Conservation (phyloP, 2,113 vertebrate genomes). For the Tragulus kanchil region DNA sequence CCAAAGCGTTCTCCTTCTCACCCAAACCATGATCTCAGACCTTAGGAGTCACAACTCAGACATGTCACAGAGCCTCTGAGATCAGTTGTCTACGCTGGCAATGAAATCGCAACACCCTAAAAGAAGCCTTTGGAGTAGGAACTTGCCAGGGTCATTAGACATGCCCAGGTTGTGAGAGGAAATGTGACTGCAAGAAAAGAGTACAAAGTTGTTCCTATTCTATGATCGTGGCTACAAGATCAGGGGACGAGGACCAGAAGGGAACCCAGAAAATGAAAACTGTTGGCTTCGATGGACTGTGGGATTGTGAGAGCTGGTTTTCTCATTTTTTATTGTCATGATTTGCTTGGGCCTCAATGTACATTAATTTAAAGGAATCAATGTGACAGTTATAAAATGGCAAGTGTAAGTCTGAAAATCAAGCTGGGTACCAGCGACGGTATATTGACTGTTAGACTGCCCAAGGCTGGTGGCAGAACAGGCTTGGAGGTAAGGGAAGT, state of each 20-base stretch:
- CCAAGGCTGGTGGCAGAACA: not conserved
- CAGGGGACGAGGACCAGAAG: not conserved
- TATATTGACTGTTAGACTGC: not conserved
- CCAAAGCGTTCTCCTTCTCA: constrained; percentile 36
- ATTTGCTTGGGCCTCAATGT: not conserved
- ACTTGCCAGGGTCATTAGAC: constrained; percentile 50
- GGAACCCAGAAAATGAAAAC: not conserved
- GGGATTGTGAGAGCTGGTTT: not conserved
- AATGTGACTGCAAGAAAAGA: constrained; percentile 39
- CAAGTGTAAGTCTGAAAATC: not conserved
- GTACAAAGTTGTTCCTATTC: constrained; percentile 35
- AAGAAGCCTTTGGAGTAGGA: constrained; percentile 67
- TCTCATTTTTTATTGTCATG: not conserved
- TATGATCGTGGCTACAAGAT: not conserved
- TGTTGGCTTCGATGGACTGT: not conserved
- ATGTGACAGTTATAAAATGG: not conserved
- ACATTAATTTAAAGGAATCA: not conserved
- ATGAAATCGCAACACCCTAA: constrained; percentile 55
- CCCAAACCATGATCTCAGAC: constrained; percentile 81
- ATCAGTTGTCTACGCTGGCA: constrained; percentile 58
- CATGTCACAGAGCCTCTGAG: constrained; percentile 60
- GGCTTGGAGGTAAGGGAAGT: not conserved
- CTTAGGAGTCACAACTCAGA: constrained; percentile 59
- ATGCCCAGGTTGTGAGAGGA: constrained; percentile 56
- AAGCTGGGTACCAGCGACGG: not conserved